Base-by-base conservation (phyloP, 2,113 vertebrate genomes). In the Pelobates fuscus region DNA sequence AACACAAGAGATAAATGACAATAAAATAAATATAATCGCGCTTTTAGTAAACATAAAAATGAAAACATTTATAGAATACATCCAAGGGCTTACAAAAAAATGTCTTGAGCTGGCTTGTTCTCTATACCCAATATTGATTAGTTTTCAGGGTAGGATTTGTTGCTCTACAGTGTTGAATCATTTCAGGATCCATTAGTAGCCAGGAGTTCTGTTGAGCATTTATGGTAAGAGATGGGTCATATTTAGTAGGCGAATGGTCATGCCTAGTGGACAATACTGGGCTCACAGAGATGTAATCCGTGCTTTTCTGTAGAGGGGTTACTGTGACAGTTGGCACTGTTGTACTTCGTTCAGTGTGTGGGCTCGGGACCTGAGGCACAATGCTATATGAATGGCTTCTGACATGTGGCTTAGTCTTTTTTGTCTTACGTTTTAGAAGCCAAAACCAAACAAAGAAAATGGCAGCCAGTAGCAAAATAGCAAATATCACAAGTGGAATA, bases 121-220 rank as follows among this genome's bases (percentile, higher is more conserved):
- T 41, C 91, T 91, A 97, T 6, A 98, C 95, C 94, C 95, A 97
- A 25, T 96, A 97, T n/a, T 97, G 95, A 83, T 75, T 92, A 70
- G 43, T 84, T 77, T 91, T 94, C 79, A 97, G 85, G 1, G 85
- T 81, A 0, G 94, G 94, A 71, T 93, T 92, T 72, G 90, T 82
- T 67, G 87, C 90, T 68, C 80, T 80, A 80, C 94, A 93, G 17
- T 94, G 89, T 1, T 90, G 89, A 32, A 86, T 82, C 65, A 91
- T 82, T 71, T 89, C 84, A 5, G 91, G 87, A 54, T 93, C 90
- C 70, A 89, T 78, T 54, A 81, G 88, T 25, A 85, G 84, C 91
- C 92, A 93, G 0, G 78, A 88, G 54, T 84, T 91, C 77, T 90
- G 79, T 37, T 88, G 71, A 81, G 81, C 43, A 29, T 70, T 76